phyloP scores from a whole-genome alignment of 2,888 invertebrate genomes.

The Tuta absoluta region DNA sequence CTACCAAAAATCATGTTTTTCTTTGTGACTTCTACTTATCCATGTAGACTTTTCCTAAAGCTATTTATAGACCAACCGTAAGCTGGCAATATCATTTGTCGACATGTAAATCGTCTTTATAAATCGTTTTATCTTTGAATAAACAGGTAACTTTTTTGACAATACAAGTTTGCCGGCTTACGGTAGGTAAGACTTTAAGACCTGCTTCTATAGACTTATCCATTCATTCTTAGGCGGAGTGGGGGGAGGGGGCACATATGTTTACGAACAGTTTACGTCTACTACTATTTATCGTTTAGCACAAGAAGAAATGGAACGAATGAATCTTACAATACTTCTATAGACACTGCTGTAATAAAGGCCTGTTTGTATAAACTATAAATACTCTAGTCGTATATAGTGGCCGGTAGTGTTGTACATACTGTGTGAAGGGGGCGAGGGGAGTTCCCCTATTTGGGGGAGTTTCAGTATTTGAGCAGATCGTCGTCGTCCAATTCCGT shows the following conservation, averaged over 20 bases:
- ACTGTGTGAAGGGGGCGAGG: neutral
- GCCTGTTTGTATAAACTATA: conserved; percentile 34
- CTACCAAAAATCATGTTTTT: neutral
- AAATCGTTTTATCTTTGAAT: neutral
- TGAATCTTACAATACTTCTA: conserved; percentile 1
- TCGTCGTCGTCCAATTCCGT: conserved; percentile 70
- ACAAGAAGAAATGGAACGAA: conserved; percentile 3
- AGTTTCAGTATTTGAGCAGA: conserved; percentile 67
- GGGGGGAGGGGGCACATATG: neutral
- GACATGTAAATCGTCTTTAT: neutral
- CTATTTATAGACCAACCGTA: neutral
- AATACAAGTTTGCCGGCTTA: neutral
- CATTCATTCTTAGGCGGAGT: conserved; percentile 18
- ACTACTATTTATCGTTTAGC: conserved; percentile 10
- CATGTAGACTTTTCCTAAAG: neutral
- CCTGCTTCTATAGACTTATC: neutral
- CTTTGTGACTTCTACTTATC: too few relatives aligned
- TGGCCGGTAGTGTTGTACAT: conserved; percentile 14
- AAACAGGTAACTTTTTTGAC: neutral
- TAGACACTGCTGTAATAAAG: neutral
- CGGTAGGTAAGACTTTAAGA: neutral
- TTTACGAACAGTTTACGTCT: neutral
- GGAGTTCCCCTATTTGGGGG: neutral
- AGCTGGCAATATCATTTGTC: neutral
- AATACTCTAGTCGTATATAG: conserved; percentile 32